Evolutionary conservation across 2,113 vertebrate genomes (phyloP), one percentile per base, ranked within the genome.

Genomic region (Atrichornis clamosus): DNA sequence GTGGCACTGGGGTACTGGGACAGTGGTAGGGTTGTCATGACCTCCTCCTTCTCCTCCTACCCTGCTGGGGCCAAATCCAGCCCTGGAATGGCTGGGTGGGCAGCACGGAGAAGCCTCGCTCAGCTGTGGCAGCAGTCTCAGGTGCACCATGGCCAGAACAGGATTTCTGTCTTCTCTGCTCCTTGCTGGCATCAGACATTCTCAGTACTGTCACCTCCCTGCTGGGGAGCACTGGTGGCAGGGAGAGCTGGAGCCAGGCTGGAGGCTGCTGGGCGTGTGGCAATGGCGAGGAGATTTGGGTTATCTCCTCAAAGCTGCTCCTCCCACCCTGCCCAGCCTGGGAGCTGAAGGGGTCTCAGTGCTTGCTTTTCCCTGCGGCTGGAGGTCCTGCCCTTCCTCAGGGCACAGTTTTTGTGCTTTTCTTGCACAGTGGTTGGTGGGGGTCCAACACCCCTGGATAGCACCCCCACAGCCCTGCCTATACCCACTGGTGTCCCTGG

Each of bases 71-170:
- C 41, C 7, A 8, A 42, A 82, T 79, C 70, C 79, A 56, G 53
- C 58, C 27, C 50, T 75, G 81, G 46, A 81, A 44, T 17, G n/a
- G 28, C 35, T 0, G 0, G 7, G 33, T 13, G 32, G 46, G 53
- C 28, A 32, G 37, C 17, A 13, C 4, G 30, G 67, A 64, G 49
- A 41, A 46, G 7, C 53, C 53, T 64, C 8, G 1, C 67, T 73
- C 1, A 0, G 24, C 80, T 81, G 55, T 3, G 3, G 32, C 0
- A 2, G 21, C 1, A 1, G 44, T 49, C 49, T 86, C 37, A 37
- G 76, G 41, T 64, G 69, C 41, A 17, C 18, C 32, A 42, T 0
- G 0, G 39, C 72, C 2, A 2, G 77, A 15, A 24, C 1, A 42
- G 73, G 77, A 69, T 53, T 89, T 87, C 58, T 91, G 68, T 44